Base-by-base conservation (phyloP, 2,888 invertebrate species). In the Brachypalpus laphriformis region DNA sequence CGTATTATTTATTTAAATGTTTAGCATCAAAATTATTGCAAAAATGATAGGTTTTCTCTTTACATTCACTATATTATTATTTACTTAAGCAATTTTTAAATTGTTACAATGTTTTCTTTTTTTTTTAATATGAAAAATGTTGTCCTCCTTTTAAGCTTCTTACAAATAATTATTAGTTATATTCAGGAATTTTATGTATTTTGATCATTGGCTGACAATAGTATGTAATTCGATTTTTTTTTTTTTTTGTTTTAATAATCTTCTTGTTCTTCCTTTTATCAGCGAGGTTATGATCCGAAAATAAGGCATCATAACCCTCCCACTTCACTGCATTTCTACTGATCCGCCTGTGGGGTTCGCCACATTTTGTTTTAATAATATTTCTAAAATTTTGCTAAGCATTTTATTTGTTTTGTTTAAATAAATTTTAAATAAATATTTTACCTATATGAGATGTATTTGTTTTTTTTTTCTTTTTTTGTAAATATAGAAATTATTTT, bases 321-420 rank as follows among this genome's bases (percentile, higher is more conserved):
- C n/a, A n/a, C n/a, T n/a, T n/a, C n/a, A n/a, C n/a, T n/a, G n/a
- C n/a, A n/a, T n/a, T n/a, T n/a, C n/a, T n/a, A n/a, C n/a, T n/a
- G n/a, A n/a, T n/a, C n/a, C n/a, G n/a, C n/a, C n/a, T n/a, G n/a
- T n/a, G n/a, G n/a, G n/a, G n/a, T n/a, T n/a, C n/a, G n/a, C n/a
- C n/a, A n/a, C n/a, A n/a, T n/a, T n/a, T n/a, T n/a, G n/a, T n/a
- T n/a, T n/a, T 82, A 47, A 56, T 37, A 5, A 40, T 40, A 40
- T 86, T 75, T 75, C 18, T 88, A 76, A 76, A 76, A 72, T 80
- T 85, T 85, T 75, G 80, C 83, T 85, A 83, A 78, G 82, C 82
- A 85, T 71, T 75, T 16, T 65, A 5, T 49, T 49, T 28, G 42
- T 54, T 42, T 22, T 61, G 18, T 63, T 16, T n/a, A 78, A 77